Evolutionary conservation across 2,113 vertebrate species (phyloP).

Genomic region (Tachysurus vachellii): DNA sequence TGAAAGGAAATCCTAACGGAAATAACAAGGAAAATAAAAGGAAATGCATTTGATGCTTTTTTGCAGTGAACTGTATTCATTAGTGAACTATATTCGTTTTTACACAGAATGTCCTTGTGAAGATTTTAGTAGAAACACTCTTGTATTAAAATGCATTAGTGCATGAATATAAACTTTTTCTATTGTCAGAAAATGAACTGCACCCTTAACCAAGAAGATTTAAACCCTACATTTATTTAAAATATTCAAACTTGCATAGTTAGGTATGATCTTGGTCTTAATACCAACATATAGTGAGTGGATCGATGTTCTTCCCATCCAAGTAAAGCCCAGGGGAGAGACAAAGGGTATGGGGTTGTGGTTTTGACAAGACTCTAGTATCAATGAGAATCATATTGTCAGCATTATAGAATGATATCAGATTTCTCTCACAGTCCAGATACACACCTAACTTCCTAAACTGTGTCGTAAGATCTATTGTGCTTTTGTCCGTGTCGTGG

Average conservation of each 20-base stretch:
- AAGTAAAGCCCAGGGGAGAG: conserved; percentile 30
- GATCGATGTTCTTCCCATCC: conserved; percentile 27
- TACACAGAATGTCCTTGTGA: background rate
- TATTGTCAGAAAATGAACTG: background rate
- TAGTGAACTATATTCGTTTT: no score
- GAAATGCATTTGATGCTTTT: no score
- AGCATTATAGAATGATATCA: conserved; percentile 60
- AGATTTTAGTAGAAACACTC: background rate
- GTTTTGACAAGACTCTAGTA: conserved; percentile 15
- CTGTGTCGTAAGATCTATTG: background rate
- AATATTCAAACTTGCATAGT: background rate
- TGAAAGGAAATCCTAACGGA: background rate
- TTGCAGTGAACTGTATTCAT: no score
- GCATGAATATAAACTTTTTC: background rate
- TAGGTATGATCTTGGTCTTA: background rate
- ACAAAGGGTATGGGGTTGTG: conserved; percentile 14
- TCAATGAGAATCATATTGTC: conserved; percentile 56
- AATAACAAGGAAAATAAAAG: no score
- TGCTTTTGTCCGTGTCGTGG: background rate
- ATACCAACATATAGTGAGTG: conserved; percentile 24
- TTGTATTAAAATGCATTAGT: background rate
- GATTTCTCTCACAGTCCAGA: conserved; percentile 47
- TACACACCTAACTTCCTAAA: conserved; percentile 57
- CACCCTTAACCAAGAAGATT: background rate
- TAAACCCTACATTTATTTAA: background rate